Evolutionary conservation across 1,140 invertebrate genomes (phyloP), one percentile per base, ranked within the genome.

Genomic region (Conus ventricosus): DNA sequence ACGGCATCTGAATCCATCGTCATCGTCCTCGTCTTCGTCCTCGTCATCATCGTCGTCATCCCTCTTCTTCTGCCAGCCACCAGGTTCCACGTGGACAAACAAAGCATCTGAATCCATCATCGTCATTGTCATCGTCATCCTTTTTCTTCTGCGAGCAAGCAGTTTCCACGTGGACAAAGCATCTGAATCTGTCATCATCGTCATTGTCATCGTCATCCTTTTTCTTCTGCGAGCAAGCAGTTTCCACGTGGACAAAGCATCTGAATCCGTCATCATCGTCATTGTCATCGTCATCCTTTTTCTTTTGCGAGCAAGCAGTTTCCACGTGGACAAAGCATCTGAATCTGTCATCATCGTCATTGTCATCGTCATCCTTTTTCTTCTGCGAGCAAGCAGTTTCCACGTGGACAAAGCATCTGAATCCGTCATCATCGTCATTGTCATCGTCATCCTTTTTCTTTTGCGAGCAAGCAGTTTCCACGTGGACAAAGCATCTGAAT

Each of bases 1-100:
- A 87, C n/a, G 85, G 85, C 51, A 87, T 87, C 8, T 87, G 53
- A 75, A 8, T 60, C 8, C 8, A 11, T 60, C 8, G 57, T 60
- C 8, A 11, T 60, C 8, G 57, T 60, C 39, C n/a, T n/a, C n/a
- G n/a, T 99, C 84, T 98, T 99, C n/a, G 99, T 99, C 63, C 97
- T 98, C 25, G 97, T 97, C 13, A 96, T 96, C 23, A 99, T 99
- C 6, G 97, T 99, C 90, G 98, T 98, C 51, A 99, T 99, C 92
- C 96, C 99, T 20, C 98, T 99, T 97, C 98, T 99, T 94, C 98
- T 99, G 1, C 99, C 99, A 67, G 98, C 89, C 13, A 63, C 88
- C 57, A 90, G 91, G 82, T 90, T 88, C 82, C 39, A 39, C 20
- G 89, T 89, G 25, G 90, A 89, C 7, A 63, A 20, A 3, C 67